Evolutionary conservation across 2,888 invertebrate genomes (phyloP).

Genomic region (Ryuthela nishihirai): DNA sequence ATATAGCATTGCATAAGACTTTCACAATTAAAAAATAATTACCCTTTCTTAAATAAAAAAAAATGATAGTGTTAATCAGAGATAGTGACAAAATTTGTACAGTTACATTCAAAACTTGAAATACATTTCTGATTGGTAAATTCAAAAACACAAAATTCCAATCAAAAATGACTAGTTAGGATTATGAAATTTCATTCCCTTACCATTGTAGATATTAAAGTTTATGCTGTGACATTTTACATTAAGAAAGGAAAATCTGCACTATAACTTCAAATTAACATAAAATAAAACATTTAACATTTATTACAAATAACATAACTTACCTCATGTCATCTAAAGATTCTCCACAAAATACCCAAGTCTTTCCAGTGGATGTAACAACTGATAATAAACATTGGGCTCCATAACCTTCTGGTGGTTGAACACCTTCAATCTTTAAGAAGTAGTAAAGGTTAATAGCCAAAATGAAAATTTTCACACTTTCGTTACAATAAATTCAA

Average conservation of each 20-base stretch:
- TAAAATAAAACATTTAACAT: too few relatives aligned
- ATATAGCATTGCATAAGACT: too few relatives aligned
- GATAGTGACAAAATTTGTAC: too few relatives aligned
- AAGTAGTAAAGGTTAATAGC: neutral
- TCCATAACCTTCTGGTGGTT: constrained; percentile 41
- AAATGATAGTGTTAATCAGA: too few relatives aligned
- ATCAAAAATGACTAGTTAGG: neutral
- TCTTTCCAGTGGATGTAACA: constrained; percentile 41
- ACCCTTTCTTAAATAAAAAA: too few relatives aligned
- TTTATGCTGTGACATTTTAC: neutral
- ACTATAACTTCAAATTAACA: too few relatives aligned
- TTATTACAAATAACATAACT: constrained; percentile 3
- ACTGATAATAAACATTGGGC: constrained; percentile 44
- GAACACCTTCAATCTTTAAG: constrained; percentile 40
- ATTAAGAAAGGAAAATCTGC: too few relatives aligned
- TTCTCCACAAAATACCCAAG: constrained; percentile 46
- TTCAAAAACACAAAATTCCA: neutral
- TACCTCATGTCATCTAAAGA: constrained; percentile 48
- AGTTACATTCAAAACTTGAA: too few relatives aligned
- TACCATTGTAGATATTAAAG: too few relatives aligned
- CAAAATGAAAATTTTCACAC: constrained; percentile 1
- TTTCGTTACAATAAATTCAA: neutral
- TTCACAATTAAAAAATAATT: too few relatives aligned
- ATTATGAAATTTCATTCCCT: too few relatives aligned
- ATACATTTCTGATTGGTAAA: too few relatives aligned